phyloP scores from a whole-genome alignment of 2,797 vertebrate genomes.

The Acipenser ruthenus region DNA sequence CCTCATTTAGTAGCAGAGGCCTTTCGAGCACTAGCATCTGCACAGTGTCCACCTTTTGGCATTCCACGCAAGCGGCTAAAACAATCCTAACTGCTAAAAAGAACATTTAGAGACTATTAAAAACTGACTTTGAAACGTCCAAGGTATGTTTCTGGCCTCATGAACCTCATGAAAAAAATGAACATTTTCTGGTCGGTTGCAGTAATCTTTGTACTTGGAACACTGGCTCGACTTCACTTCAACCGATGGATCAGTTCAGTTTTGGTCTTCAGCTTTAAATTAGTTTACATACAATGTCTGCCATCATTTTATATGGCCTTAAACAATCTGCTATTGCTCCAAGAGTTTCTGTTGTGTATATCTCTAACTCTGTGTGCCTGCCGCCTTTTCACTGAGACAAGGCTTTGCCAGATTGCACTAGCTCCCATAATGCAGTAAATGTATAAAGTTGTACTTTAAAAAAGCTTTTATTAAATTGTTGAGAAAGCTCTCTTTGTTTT shows the following conservation, averaged over 20 bases:
- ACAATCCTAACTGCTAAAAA: constrained; percentile 77
- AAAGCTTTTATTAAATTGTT: constrained; percentile 10
- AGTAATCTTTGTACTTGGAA: constrained; percentile 57
- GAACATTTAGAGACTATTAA: constrained; percentile 59
- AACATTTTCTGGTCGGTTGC: constrained; percentile 29
- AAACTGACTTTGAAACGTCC: constrained; percentile 64
- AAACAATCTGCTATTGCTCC: constrained; percentile 91
- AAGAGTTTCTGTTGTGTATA: constrained; percentile 70
- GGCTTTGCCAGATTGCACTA: constrained; percentile 97
- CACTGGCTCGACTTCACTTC: constrained; percentile 46
- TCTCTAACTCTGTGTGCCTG: constrained; percentile 85
- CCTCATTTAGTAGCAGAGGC: constrained; percentile 98
- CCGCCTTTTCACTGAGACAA: constrained; percentile 84
- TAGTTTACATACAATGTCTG: constrained; percentile 62
- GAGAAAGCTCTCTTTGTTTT: too few species aligned
- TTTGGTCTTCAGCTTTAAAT: constrained; percentile 77
- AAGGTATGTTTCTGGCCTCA: constrained; percentile 58
- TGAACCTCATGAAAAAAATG: constrained; percentile 46
- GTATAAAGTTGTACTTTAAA: constrained; percentile 65
- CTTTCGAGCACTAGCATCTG: constrained; percentile 88
- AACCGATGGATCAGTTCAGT: constrained; percentile 62
- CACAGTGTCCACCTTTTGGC: constrained; percentile 91
- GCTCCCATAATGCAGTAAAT: constrained; percentile 88
- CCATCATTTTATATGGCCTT: constrained; percentile 92
- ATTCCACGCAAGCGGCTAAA: constrained; percentile 93